Percentiles rank a stretch among this genome's conserved stretches.
phyloP scores from a whole-genome alignment of 30 jellyfish, hydroid and myxozoan species.

The Aurelia aurita region DNA sequence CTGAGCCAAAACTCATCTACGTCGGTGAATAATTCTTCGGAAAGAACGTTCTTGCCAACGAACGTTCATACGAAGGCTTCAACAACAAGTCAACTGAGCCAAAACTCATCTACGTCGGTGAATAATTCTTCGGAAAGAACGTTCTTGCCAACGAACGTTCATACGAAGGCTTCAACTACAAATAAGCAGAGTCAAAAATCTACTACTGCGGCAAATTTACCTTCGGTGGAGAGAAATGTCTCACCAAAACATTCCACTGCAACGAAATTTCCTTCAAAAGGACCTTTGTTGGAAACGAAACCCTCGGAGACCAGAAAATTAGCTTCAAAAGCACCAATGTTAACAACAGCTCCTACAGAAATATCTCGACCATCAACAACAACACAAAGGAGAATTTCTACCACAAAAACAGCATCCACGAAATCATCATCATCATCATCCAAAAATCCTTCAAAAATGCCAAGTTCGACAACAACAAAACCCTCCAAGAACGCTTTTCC shows the following conservation, averaged over 20 bases:
- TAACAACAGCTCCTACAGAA: no score
- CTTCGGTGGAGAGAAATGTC: not conserved
- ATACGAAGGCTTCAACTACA: no score
- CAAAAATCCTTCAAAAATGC: no score
- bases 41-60: not conserved
- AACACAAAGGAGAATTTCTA: no score
- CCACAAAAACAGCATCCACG: no score
- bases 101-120: not conserved
- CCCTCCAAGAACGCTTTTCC: no score
- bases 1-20: not conserved
- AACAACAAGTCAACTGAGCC: not conserved
- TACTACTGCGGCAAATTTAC: not conserved
- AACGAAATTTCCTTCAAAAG: not conserved
- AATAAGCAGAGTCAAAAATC: not conserved
- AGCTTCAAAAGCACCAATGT: not conserved
- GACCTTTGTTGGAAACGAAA: no score
- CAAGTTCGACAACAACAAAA: no score
- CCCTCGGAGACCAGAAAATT: not conserved
- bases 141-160: no score
- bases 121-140: no score
- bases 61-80: not conserved
- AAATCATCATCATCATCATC: no score
- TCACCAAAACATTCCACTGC: not conserved
- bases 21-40: not conserved
- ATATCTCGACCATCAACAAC: no score